These are phyloP conservation scores for Channa maculata DNA, from an alignment of 2,113 vertebrate species.

Conservation along the genomic window DNA sequence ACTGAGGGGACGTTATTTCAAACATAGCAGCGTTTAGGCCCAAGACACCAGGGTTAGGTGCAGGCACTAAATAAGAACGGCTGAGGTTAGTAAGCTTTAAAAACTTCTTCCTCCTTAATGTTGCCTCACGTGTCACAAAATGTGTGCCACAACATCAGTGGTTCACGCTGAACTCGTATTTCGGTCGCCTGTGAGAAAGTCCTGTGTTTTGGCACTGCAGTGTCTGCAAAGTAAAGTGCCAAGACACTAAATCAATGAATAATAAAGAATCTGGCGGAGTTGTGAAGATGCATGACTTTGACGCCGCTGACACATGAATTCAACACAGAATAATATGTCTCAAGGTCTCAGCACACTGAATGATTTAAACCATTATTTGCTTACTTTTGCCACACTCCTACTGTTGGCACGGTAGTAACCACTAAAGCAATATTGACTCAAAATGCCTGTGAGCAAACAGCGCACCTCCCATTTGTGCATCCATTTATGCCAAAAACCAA, in stretches of 20 bases:
- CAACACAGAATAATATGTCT: constrained; percentile 29
- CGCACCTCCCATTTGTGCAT: constrained; percentile 42
- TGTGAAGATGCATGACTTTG: constrained; percentile 7
- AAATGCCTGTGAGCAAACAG: constrained; percentile 51
- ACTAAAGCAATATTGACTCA: constrained; percentile 62
- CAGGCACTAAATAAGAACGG: no score
- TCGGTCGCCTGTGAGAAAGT: neutral
- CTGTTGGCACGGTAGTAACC: constrained; percentile 50
- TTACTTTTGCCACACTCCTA: constrained; percentile 30
- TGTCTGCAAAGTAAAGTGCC: no score
- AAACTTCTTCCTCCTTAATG: no score
- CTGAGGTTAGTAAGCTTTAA: no score
- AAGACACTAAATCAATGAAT: no score
- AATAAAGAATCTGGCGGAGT: neutral
- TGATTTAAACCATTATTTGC: constrained; percentile 51
- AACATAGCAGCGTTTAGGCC: no score
- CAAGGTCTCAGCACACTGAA: constrained; percentile 37
- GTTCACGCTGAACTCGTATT: no score
- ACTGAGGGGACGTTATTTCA: no score
- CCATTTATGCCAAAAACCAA: constrained; percentile 24
- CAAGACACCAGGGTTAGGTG: no score
- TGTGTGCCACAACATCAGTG: no score
- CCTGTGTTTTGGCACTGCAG: no score
- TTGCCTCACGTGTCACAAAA: no score
- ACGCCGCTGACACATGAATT: constrained; percentile 23